Evolutionary conservation across 1,140 invertebrate genomes (phyloP), one percentile per base, ranked within the genome.

Genomic region (Teleopsis dalmanni): DNA sequence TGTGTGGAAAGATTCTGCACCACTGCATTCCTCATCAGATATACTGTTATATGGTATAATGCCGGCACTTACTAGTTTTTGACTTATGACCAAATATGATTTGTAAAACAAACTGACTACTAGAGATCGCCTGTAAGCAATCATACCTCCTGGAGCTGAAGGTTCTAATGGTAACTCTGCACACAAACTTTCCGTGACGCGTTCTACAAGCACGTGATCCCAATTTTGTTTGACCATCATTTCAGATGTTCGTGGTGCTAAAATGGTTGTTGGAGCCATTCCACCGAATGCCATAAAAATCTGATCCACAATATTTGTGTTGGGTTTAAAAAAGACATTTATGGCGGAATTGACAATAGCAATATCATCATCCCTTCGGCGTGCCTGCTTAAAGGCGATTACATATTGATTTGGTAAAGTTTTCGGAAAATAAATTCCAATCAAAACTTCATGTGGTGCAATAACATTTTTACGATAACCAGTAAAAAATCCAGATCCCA

Each of bases 321-420:
- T 60, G 27, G 68, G 54, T 58, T 80, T 59, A 44, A 88, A 81
- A 29, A 62, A 68, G 5, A 88, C 75, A 67, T 82, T 84, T 52
- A 93, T 76, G 3, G 87, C 89, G 31, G 85, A 82, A 64, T 94
- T 97, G 0, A 95, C 93, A 55, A 97, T 95, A 11, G 93, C 88
- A 57, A 96, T 96, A 68, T 98, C 95, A 71, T 97, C 92, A 56
- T 96, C 93, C 56, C 87, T 75, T 48, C 95, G 75, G 60, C 85
- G 85, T 0, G 93, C 84, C 79, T 97, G 93, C 71, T 98, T 98
- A 60, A 88, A 95, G 11, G 88, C 89, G 55, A 83, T 77, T 60
- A 95, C 84, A 69, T 82, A 84, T 73, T 95, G 87, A 63, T 82
- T 75, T 71, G 81, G 56, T 13, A 69, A 63, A 13, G 75, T 77